Base-by-base conservation (phyloP, 2,113 vertebrate genomes). In the Laticauda laticaudata region DNA sequence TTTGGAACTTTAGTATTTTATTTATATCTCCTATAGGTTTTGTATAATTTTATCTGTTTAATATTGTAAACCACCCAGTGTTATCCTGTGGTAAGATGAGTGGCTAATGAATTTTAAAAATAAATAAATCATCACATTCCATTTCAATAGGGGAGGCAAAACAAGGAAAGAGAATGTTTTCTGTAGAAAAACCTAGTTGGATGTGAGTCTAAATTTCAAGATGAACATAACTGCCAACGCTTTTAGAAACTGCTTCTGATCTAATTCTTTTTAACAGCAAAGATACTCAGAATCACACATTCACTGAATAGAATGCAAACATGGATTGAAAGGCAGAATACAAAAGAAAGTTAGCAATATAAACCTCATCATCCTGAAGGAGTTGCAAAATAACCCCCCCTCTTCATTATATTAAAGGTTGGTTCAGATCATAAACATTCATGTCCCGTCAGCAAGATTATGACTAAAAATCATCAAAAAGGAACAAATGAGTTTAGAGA, bases 271-370 rank as follows among this genome's bases (percentile, higher is more conserved):
- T 89, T 93, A 93, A 75, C 14, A 93, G 45, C 4, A 45, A 90
- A 51, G 86, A 87, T 61, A 57, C 0, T 1, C n/a, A 29, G 4
- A 39, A 3, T 90, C 0, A 4, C 11, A 14, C 0, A 92, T 39
- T 14, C 21, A 7, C 0, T 26, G 20, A 15, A 81, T 91, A 43
- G 48, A 51, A 89, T 59, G 61, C 54, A 93, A 64, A 53, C 21
- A 6, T 5, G 88, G 53, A 53, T 59, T 93, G 91, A 18, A 92
- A 90, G 24, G 2, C 69, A 87, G 56, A 87, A 69, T 15, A 56
- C 89, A 91, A 5, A 53, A 51, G 61, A n/a, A 51, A 75, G 43
- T 81, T 56, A 57, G 29, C 39, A 89, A 89, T 43, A 85, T 89
- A 92, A 34, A 39, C 48, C 86, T 89, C 43, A 2, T 0, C 7